Conservation (phyloP, 2,797 vertebrate species). For the Sebastes cheni region DNA sequence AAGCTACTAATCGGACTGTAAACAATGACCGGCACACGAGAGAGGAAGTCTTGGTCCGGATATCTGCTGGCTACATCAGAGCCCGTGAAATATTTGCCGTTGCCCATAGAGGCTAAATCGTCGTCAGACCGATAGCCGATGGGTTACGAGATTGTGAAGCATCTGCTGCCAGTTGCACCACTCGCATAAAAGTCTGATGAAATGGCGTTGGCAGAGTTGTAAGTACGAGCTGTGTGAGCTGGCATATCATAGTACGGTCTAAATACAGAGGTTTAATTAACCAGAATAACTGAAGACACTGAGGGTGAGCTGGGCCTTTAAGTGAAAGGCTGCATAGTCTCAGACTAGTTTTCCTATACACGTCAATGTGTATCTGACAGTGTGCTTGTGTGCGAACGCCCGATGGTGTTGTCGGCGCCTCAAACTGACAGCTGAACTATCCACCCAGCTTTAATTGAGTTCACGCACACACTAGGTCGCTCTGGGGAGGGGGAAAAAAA, state of each 20-base stretch:
- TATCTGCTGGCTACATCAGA: too few species aligned
- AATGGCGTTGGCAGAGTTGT: background rate
- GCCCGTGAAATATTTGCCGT: too few species aligned
- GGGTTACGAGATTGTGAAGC: background rate
- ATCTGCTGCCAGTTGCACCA: background rate
- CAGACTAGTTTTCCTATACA: background rate
- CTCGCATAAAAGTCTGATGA: background rate
- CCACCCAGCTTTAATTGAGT: slow-evolving; percentile 61
- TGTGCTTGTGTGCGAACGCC: background rate
- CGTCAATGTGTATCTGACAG: background rate
- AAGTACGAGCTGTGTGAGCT: background rate
- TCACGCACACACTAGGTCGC: slow-evolving; percentile 41
- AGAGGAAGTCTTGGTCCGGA: too few species aligned
- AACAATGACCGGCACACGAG: too few species aligned
- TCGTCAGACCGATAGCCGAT: too few species aligned
- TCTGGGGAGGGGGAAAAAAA: background rate
- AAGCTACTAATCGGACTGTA: too few species aligned
- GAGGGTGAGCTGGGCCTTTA: background rate
- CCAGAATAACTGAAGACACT: background rate
- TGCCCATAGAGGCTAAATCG: too few species aligned
- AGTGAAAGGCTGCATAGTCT: background rate
- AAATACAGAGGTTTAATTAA: background rate
- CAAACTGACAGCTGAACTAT: slow-evolving; percentile 58
- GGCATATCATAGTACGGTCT: fast-evolving
- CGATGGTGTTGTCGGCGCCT: slow-evolving; percentile 7